phyloP scores from a whole-genome alignment of 2,113 vertebrate species.

The Ifrita kowaldi region DNA sequence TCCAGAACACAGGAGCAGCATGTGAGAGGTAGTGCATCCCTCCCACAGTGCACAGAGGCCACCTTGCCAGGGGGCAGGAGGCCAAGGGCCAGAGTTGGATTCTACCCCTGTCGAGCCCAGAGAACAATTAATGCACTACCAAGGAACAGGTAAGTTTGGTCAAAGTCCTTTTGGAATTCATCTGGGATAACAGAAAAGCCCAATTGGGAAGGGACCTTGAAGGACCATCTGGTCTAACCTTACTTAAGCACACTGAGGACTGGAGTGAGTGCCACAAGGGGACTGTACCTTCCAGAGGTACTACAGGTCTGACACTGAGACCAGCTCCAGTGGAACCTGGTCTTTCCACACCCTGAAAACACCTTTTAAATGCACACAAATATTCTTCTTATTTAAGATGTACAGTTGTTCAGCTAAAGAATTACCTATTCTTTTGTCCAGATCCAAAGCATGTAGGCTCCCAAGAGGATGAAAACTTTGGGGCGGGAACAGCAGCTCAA shows the following conservation, averaged over 20 bases:
- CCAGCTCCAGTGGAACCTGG: background rate
- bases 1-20: background rate
- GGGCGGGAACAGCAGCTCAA: background rate
- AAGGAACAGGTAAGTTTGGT: background rate
- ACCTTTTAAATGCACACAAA: background rate
- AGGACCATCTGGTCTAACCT: background rate
- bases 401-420: background rate
- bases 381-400: background rate
- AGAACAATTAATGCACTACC: background rate
- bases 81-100: background rate
- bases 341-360: background rate
- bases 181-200: background rate
- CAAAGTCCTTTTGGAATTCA: background rate
- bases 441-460: background rate
- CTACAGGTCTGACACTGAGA: background rate
- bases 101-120: background rate
- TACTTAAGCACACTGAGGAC: background rate
- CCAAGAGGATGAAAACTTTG: background rate
- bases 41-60: rapidly evolving
- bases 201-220: background rate
- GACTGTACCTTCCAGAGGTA: background rate
- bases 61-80: background rate
- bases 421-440: background rate
- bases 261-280: background rate
- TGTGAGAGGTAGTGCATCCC: background rate